phyloP scores from a whole-genome alignment of 2,797 vertebrate genomes.

The Sarcoramphus papa region DNA sequence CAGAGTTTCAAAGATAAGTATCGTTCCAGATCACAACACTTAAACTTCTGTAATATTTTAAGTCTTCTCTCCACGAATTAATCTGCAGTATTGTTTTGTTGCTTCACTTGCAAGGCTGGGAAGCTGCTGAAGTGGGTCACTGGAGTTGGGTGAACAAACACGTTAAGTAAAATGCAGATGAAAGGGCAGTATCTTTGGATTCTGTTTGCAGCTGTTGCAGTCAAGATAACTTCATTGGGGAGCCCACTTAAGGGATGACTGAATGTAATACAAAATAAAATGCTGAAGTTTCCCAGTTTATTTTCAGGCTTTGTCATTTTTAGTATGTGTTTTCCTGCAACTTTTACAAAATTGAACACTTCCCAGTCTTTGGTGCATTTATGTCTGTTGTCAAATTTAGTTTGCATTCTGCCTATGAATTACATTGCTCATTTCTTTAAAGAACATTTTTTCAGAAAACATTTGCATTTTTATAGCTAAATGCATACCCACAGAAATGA shows the following conservation, averaged over 20 bases:
- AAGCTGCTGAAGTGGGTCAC: background rate
- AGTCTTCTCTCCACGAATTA: background rate
- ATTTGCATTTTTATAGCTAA: background rate
- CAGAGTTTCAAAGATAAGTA: background rate
- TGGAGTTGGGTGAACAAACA: background rate
- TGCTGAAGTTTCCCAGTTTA: background rate
- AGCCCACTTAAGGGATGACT: background rate
- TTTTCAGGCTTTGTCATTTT: background rate
- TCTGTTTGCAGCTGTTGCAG: conserved; percentile 6
- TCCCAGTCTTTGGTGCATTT: background rate
- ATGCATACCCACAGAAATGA: background rate
- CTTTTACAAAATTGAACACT: background rate
- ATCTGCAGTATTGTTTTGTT: background rate
- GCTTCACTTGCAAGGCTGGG: background rate
- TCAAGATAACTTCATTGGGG: background rate
- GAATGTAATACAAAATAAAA: background rate
- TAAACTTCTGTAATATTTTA: background rate
- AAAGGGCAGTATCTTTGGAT: background rate
- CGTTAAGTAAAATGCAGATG: background rate
- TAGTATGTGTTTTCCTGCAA: background rate
- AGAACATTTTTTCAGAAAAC: background rate
- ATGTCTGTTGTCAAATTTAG: background rate
- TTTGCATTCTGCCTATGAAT: background rate
- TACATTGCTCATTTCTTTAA: background rate
- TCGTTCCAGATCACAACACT: background rate